phyloP scores from a whole-genome alignment of 2,888 invertebrate genomes.

The Stictocephala bisonia region DNA sequence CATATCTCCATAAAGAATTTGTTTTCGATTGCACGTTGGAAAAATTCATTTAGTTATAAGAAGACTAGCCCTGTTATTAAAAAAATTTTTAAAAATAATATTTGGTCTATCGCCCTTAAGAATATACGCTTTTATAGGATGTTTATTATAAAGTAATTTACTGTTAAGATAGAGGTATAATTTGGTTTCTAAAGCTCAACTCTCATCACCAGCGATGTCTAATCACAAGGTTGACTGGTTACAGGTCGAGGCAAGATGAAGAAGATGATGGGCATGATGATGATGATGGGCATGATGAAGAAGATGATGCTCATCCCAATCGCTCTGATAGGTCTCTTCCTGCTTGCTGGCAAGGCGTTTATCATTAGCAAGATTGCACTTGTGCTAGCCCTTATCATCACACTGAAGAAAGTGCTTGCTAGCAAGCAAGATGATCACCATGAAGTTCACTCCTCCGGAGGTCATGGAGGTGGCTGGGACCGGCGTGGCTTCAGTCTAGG shows the following conservation, averaged over 20 bases:
- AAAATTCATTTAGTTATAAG: too few relatives aligned
- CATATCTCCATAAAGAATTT: too few relatives aligned
- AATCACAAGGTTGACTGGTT: constrained; percentile 58
- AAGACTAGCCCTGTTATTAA: too few relatives aligned
- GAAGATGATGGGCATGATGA: constrained; percentile 92
- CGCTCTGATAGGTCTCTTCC: constrained; percentile 82
- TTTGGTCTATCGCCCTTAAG: too few relatives aligned
- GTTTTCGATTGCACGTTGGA: too few relatives aligned
- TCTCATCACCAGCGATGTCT: too few relatives aligned
- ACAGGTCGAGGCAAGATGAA: constrained; percentile 87
- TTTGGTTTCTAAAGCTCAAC: too few relatives aligned
- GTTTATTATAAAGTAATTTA: too few relatives aligned
- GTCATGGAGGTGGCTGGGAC: constrained; percentile 75
- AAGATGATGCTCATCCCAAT: constrained; percentile 84
- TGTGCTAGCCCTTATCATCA: constrained; percentile 82
- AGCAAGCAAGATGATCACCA: constrained; percentile 69
- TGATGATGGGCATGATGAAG: constrained; percentile 89
- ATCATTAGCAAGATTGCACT: constrained; percentile 84
- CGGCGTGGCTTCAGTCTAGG: constrained; percentile 68
- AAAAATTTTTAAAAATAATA: too few relatives aligned
- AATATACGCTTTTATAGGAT: too few relatives aligned
- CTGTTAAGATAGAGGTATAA: too few relatives aligned
- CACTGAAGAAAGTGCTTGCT: constrained; percentile 81
- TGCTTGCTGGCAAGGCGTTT: constrained; percentile 87
- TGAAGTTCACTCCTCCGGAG: constrained; percentile 64